These are phyloP conservation scores for Crotalus helleri DNA, from an alignment of 2,113 vertebrate genomes.

Conservation along the genomic window DNA sequence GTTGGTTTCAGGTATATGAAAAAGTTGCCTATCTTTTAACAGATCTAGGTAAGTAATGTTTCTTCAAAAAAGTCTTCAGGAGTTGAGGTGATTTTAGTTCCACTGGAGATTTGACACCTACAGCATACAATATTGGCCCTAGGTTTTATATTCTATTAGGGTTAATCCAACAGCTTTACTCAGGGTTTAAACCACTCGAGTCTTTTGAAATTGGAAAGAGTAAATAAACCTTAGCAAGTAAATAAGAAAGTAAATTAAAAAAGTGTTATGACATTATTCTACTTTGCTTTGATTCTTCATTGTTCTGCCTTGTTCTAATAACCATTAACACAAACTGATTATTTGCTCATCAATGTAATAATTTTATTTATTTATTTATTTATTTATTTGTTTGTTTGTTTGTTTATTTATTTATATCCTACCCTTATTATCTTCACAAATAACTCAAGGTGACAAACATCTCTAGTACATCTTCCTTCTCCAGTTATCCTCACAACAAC, in stretches of 20 bases:
- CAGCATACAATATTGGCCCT: background rate
- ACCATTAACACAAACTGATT: background rate
- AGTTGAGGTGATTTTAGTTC: background rate
- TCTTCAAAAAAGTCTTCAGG: background rate
- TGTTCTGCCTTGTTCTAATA: background rate
- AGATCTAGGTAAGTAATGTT: slow-evolving; percentile 85
- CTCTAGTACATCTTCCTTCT: background rate
- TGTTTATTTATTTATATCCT: background rate
- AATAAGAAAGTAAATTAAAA: background rate
- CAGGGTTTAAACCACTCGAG: background rate
- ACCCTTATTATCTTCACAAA: background rate
- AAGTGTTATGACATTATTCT: background rate
- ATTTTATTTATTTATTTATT: background rate
- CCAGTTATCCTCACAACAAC: background rate
- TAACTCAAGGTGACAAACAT: background rate
- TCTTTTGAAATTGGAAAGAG: background rate
- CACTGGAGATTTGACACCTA: background rate
- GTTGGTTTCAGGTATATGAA: slow-evolving; percentile 87
- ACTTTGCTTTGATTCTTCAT: background rate
- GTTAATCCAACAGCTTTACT: background rate
- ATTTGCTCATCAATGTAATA: background rate
- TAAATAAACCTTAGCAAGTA: background rate
- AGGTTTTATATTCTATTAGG: background rate
- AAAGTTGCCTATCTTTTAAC: slow-evolving; percentile 95
- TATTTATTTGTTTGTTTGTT: background rate